These are phyloP conservation scores for Theocolax elegans DNA, from an alignment of 1,140 invertebrate species.

Conservation along the genomic window DNA sequence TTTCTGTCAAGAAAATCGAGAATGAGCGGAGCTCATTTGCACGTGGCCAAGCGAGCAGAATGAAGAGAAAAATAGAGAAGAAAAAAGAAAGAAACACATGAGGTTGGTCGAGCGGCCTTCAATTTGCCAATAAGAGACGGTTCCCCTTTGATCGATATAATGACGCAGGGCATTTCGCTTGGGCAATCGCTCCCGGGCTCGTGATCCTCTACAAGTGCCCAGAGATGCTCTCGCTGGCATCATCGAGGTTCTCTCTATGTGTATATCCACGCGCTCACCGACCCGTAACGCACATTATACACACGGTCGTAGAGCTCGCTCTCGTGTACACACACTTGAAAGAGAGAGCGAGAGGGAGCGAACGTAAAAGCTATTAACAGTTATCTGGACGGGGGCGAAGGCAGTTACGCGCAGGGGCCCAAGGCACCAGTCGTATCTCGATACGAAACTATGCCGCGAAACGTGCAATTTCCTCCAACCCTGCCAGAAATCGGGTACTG, in stretches of 20 bases:
- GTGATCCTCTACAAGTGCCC: too few relatives aligned
- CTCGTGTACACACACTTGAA: too few relatives aligned
- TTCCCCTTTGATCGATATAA: background rate
- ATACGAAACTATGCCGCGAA: constrained; percentile 32
- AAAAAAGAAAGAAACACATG: too few relatives aligned
- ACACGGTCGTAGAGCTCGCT: background rate
- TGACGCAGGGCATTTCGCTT: background rate
- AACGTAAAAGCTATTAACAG: constrained; percentile 40
- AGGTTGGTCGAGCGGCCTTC: too few relatives aligned
- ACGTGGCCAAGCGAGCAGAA: too few relatives aligned
- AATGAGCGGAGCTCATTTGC: too few relatives aligned
- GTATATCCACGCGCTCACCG: too few relatives aligned
- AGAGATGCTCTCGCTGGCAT: too few relatives aligned
- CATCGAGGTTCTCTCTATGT: too few relatives aligned
- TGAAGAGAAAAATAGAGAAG: too few relatives aligned
- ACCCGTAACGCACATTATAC: background rate
- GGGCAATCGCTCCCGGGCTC: background rate
- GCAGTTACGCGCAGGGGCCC: constrained; percentile 22
- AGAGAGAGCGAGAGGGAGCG: background rate
- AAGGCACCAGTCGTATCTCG: background rate
- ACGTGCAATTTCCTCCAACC: constrained; percentile 42
- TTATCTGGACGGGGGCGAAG: constrained; percentile 32
- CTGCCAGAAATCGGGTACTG: constrained; percentile 21
- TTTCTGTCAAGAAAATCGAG: too few relatives aligned
- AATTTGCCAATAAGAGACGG: too few relatives aligned